Evolutionary conservation across 2,888 invertebrate genomes (phyloP).

Genomic region (Papilio gigon): DNA sequence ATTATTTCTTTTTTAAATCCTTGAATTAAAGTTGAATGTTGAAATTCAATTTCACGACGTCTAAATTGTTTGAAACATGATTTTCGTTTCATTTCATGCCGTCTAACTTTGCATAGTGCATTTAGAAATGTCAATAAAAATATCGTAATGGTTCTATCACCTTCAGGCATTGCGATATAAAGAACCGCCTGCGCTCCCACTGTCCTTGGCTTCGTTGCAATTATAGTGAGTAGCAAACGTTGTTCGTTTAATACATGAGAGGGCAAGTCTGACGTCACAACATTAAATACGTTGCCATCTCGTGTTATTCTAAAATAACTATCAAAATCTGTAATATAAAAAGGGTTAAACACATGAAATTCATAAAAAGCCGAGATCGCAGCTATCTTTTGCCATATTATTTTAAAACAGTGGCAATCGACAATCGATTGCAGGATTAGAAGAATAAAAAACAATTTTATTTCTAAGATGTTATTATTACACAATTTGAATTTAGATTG

Average conservation of each 20-base stretch:
- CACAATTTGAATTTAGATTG: not conserved
- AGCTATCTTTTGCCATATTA: not conserved
- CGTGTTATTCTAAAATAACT: constrained; percentile 51
- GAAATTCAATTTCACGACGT: not conserved
- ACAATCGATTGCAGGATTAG: not conserved
- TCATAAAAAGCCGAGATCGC: not conserved
- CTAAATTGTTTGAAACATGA: not conserved
- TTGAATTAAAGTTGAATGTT: not conserved
- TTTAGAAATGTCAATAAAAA: constrained; percentile 10
- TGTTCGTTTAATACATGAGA: constrained; percentile 53
- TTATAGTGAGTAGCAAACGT: constrained; percentile 56
- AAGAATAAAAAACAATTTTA: no score
- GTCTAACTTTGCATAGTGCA: not conserved
- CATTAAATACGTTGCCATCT: constrained; percentile 47
- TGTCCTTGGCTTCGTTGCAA: constrained; percentile 61
- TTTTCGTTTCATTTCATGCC: constrained; percentile 14
- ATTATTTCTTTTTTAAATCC: not conserved
- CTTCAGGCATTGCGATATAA: constrained; percentile 60
- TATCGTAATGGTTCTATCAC: constrained; percentile 48
- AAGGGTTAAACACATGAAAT: not conserved
- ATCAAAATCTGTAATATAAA: constrained; percentile 52
- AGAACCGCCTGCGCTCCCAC: constrained; percentile 63
- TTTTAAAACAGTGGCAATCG: not conserved
- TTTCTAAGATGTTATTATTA: not conserved
- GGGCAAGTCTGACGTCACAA: constrained; percentile 54